Conservation (phyloP, 2,113 vertebrate genomes). For the Oxyruncus cristatus region DNA sequence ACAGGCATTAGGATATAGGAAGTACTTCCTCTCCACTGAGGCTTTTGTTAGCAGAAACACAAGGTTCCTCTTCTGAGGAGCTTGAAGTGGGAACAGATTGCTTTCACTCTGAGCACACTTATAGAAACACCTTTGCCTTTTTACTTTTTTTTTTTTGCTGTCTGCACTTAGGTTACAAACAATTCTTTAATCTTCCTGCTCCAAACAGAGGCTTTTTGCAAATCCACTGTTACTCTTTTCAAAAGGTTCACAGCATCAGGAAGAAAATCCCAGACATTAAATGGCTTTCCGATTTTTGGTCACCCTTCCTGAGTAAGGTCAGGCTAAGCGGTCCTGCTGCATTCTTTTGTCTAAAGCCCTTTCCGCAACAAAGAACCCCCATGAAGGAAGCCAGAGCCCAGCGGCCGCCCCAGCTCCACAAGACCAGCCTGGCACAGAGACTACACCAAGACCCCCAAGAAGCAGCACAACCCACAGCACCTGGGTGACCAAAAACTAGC, state of each 20-base stretch:
- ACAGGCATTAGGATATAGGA: slow-evolving; percentile 6
- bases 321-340: slow-evolving; percentile 25
- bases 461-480: neutral
- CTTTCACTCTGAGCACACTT: neutral
- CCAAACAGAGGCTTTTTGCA: neutral
- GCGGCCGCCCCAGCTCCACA: neutral
- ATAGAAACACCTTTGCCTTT: neutral
- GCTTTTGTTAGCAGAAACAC: neutral
- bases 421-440: neutral
- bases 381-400: neutral
- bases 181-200: neutral
- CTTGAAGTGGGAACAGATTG: neutral
- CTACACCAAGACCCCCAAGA: neutral
- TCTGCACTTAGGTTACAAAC: neutral
- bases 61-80: neutral
- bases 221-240: neutral
- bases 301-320: slow-evolving; percentile 20
- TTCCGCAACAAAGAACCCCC: slow-evolving; percentile 35
- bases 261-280: neutral
- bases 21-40: neutral
- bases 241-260: neutral
- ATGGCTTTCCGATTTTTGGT: neutral
- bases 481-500: neutral
- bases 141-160: neutral
- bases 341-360: slow-evolving; percentile 52